Conservation (phyloP, 2,797 vertebrate genomes). For the Cynodonichthys magdalenae region DNA sequence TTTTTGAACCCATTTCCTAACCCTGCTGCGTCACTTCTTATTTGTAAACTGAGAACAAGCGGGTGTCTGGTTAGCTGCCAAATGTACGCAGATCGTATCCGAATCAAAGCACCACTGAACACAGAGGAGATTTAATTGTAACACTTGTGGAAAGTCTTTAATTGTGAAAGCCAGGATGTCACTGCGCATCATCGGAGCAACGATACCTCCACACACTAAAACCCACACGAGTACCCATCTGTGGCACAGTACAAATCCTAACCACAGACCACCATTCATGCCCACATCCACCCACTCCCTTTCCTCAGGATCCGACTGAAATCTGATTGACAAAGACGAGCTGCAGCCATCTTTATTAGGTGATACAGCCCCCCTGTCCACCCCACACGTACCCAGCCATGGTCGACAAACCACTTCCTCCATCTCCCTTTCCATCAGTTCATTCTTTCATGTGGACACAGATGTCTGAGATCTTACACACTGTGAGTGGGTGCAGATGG, state of each 20-base stretch:
- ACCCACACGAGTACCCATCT: slow-evolving; percentile 64
- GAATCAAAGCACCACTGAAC: neutral
- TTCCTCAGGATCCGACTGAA: slow-evolving; percentile 34
- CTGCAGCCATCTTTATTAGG: slow-evolving; percentile 71
- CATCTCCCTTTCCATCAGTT: slow-evolving; percentile 48
- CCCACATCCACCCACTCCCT: slow-evolving; percentile 49
- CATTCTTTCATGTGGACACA: slow-evolving; percentile 71
- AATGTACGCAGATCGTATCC: neutral
- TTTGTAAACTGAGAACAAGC: slow-evolving; percentile 30
- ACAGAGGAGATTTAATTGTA: neutral
- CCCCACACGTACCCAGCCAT: slow-evolving; percentile 23
- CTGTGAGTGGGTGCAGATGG: slow-evolving; percentile 77
- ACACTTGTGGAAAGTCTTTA: slow-evolving; percentile 6
- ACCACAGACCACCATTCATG: slow-evolving; percentile 58
- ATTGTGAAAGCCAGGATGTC: slow-evolving; percentile 22
- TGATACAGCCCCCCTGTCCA: slow-evolving; percentile 44
- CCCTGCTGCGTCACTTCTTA: slow-evolving; percentile 23
- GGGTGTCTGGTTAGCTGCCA: slow-evolving; percentile 29
- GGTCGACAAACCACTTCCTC: slow-evolving; percentile 55
- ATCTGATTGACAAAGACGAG: slow-evolving; percentile 63
- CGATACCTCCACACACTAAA: slow-evolving; percentile 44
- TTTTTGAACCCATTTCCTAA: slow-evolving; percentile 42
- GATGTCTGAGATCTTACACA: slow-evolving; percentile 73
- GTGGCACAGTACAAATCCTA: slow-evolving; percentile 54
- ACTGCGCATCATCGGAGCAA: slow-evolving; percentile 18